Evolutionary conservation across 1,140 invertebrate species (phyloP).

Genomic region (Rhynchophorus ferrugineus): DNA sequence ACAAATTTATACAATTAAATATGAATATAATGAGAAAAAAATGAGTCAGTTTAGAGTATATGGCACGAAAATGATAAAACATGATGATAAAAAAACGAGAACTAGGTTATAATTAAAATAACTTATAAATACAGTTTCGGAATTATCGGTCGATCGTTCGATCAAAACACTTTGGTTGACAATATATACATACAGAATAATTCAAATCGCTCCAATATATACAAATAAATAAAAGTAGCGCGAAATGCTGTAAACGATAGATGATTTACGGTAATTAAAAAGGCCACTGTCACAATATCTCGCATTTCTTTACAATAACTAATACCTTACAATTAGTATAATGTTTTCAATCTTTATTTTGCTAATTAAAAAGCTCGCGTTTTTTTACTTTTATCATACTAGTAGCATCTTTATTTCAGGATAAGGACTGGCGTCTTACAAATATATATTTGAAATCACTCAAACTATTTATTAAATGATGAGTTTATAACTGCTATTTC

Average conservation of each 20-base stretch:
- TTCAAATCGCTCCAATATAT: constrained; percentile 23
- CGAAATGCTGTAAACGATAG: constrained; percentile 6
- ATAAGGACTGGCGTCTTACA: no score
- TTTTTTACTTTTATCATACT: no score
- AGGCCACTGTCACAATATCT: constrained; percentile 22
- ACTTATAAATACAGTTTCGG: constrained; percentile 18
- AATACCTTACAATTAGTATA: constrained; percentile 13
- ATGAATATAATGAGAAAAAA: neutral
- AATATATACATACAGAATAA: constrained; percentile 23
- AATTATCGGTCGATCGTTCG: constrained; percentile 26
- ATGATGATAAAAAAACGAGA: neutral
- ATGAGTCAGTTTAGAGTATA: neutral
- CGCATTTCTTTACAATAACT: constrained; percentile 20
- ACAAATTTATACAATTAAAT: neutral
- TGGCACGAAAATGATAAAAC: neutral
- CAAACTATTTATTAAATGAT: no score
- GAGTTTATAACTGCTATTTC: no score
- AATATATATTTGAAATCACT: no score
- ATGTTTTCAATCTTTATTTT: neutral
- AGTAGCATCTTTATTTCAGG: no score
- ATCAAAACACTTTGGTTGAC: constrained; percentile 21
- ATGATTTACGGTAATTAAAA: constrained; percentile 21
- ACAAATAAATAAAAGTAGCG: constrained; percentile 26
- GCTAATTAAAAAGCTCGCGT: constrained; percentile 1
- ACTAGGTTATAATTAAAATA: constrained; percentile 6